phyloP scores from a whole-genome alignment of 2,888 invertebrate species.

The Hololepta plana region DNA sequence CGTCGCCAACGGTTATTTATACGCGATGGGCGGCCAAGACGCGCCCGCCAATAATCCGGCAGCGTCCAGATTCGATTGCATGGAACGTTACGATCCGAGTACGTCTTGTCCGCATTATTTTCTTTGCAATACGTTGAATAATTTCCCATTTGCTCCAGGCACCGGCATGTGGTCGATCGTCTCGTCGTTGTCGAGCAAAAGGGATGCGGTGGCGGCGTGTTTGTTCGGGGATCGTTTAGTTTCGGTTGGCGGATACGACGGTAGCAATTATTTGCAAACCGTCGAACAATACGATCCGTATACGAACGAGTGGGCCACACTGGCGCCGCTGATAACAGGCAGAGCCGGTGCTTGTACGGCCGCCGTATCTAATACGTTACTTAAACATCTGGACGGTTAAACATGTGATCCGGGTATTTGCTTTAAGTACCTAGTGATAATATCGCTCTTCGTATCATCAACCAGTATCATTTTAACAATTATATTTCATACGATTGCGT shows the following conservation, averaged over 20 bases:
- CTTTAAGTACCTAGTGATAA: too few species aligned
- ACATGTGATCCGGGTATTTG: too few species aligned
- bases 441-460: too few species aligned
- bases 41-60: conserved; percentile 76
- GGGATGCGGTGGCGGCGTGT: conserved; percentile 81
- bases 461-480: too few species aligned
- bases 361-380: too few species aligned
- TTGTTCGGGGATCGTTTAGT: conserved; percentile 66
- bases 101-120: conserved; percentile 8
- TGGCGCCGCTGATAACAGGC: conserved; percentile 63
- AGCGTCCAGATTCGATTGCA: conserved; percentile 70
- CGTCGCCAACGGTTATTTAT: conserved; percentile 73
- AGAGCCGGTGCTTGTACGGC: conserved; percentile 86
- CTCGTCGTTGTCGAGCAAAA: conserved; percentile 61
- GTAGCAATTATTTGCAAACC: conserved; percentile 66
- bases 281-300: conserved; percentile 84
- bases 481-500: too few species aligned
- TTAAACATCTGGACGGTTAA: too few species aligned
- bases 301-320: conserved; percentile 58
- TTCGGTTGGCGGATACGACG: conserved; percentile 84
- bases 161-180: conserved; percentile 79
- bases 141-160: conserved; percentile 34
- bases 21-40: conserved; percentile 88
- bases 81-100: conserved; percentile 64
- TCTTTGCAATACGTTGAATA: background rate